Conservation (phyloP, 2,113 vertebrate genomes). For the Hypocryptadius cinnamomeus region DNA sequence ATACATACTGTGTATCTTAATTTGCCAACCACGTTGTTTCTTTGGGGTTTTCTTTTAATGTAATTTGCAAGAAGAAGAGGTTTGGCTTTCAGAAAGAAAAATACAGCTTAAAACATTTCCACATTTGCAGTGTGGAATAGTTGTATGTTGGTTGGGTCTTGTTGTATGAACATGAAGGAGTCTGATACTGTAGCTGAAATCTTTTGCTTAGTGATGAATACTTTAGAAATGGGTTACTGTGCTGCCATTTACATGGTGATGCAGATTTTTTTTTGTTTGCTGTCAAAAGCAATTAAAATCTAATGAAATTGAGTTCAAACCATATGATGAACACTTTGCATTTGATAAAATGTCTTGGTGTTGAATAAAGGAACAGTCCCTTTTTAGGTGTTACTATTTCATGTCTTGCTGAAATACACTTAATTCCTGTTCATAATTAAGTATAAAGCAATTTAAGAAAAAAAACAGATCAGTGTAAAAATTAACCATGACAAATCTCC, state of each 20-base stretch:
- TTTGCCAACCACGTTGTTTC: background rate
- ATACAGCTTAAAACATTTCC: background rate
- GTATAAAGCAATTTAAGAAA: background rate
- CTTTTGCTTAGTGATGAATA: background rate
- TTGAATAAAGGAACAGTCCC: background rate
- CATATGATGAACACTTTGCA: background rate
- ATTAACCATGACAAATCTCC: background rate
- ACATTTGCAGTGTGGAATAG: background rate
- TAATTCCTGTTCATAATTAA: background rate
- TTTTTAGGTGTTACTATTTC: background rate
- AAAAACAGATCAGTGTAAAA: background rate
- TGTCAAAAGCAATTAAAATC: background rate
- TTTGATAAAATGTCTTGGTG: background rate
- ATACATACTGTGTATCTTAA: background rate
- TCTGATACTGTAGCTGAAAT: background rate
- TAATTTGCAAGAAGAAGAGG: background rate
- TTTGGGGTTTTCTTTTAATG: background rate
- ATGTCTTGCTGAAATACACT: background rate
- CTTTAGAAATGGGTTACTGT: background rate
- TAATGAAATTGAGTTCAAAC: background rate
- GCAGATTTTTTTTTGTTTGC: background rate
- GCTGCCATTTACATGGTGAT: background rate
- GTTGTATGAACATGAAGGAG: background rate
- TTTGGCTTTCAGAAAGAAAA: background rate
- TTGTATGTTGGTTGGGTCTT: background rate